Evolutionary conservation across 1,140 invertebrate genomes (phyloP), one percentile per base, ranked within the genome.

Genomic region (Ceratosolen solmsi): DNA sequence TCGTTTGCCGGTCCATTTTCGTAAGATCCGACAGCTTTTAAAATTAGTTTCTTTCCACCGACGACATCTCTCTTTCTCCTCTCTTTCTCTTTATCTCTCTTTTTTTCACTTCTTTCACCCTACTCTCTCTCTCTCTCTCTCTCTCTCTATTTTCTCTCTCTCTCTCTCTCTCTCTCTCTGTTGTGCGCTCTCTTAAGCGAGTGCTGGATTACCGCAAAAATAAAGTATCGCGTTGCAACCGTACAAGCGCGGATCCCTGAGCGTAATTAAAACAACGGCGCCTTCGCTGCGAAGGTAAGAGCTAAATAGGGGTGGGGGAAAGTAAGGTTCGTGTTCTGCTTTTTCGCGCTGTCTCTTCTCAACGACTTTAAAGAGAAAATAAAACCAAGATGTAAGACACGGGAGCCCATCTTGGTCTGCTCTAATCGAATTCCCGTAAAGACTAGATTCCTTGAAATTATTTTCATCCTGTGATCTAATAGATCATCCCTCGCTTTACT

Each of bases 341-440:
- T 46, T 63, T 65, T 81, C 81, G 38, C 5, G 41, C 72, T 25
- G 36, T 72, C 49, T 70, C 76, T 71, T 83, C 79, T 65, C 75
- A 15, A 30, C n/a, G 77, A 41, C 58, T 58, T 79, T 82, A 70
- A 77, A 73, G 81, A 77, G 83, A 82, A 89, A 88, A 88, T 87
- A 89, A 88, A 89, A 88, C 86, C 86, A 86, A 85, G 84, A 88
- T 22, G 51, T 73, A 88, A 89, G 88, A 88, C 89, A 87, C 86
- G 88, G 86, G 87, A 89, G 87, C 87, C 89, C 89, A 91, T 91
- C 89, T 91, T 86, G 84, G 87, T 85, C 83, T 84, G 80, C 87
- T 88, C 89, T 92, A 92, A 92, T 92, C 90, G 87, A 91, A 92
- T 92, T 92, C 90, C 88, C 88, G 85, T 78, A 84, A 87, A 86